Conservation (phyloP, 2,888 invertebrate species). For the Pimpla rufipes region DNA sequence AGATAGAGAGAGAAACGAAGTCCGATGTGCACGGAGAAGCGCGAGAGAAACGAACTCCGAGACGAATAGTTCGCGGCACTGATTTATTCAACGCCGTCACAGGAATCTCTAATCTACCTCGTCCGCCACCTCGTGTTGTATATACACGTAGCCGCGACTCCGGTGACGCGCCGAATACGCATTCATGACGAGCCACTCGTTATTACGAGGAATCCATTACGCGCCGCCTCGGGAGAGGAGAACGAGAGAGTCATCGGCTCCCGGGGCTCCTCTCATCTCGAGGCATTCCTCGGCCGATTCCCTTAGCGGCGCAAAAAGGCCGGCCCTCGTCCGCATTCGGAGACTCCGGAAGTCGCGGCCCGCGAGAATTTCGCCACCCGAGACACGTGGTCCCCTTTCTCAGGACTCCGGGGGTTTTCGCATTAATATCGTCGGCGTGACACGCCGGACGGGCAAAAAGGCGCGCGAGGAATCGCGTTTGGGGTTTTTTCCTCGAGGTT, state of each 20-base stretch:
- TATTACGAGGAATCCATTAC: slow-evolving; percentile 70
- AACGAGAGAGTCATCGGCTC: slow-evolving; percentile 22
- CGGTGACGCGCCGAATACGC: slow-evolving; percentile 37
- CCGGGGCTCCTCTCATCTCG: slow-evolving; percentile 40
- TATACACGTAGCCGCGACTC: slow-evolving; percentile 1
- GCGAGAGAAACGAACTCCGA: slow-evolving; percentile 11
- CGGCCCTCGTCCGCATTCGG: slow-evolving; percentile 68
- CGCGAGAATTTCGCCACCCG: slow-evolving; percentile 42
- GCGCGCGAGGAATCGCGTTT: neutral
- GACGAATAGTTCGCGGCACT: slow-evolving; percentile 53
- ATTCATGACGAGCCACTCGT: slow-evolving; percentile 69
- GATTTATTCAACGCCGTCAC: slow-evolving; percentile 70
- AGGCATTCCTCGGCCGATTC: slow-evolving; percentile 60
- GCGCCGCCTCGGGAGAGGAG: slow-evolving; percentile 22
- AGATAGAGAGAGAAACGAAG: slow-evolving; percentile 21
- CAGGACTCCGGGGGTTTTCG: slow-evolving; percentile 26
- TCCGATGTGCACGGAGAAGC: too few species aligned
- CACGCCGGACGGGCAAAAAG: slow-evolving; percentile 36
- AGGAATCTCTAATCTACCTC: slow-evolving; percentile 72
- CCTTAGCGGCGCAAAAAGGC: slow-evolving; percentile 55
- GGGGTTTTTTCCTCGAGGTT: neutral
- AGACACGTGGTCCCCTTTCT: slow-evolving; percentile 58
- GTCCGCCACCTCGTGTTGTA: slow-evolving; percentile 50
- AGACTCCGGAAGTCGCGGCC: slow-evolving; percentile 63
- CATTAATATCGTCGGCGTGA: neutral